Evolutionary conservation across 2,888 invertebrate species (phyloP).

Genomic region (Holacanthella duospinosa): DNA sequence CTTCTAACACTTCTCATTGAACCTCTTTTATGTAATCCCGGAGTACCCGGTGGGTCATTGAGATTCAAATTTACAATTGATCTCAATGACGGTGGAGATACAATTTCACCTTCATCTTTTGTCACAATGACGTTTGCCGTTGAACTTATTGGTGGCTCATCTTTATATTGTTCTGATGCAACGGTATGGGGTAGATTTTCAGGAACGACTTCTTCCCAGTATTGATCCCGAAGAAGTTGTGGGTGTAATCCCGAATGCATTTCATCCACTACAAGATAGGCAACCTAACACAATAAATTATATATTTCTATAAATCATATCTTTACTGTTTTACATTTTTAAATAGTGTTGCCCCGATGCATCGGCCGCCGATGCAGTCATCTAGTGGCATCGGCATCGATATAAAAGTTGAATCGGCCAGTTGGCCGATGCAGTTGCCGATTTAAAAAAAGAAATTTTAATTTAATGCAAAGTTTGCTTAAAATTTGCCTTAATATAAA

Average conservation of each 20-base stretch:
- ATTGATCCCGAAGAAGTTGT: slow-evolving; percentile 73
- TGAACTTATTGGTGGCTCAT: slow-evolving; percentile 76
- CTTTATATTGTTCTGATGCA: slow-evolving; percentile 67
- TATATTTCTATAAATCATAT: not conserved
- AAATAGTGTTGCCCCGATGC: too few species aligned
- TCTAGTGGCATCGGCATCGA: too few species aligned
- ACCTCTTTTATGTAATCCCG: not conserved
- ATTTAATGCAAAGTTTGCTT: too few species aligned
- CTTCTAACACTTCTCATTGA: not conserved
- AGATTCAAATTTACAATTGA: not conserved
- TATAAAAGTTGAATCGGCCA: too few species aligned
- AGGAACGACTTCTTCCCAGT: slow-evolving; percentile 83
- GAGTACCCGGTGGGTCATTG: not conserved
- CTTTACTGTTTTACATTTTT: too few species aligned
- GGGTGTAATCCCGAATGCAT: slow-evolving; percentile 82
- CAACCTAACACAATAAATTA: slow-evolving; percentile 56
- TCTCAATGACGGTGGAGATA: slow-evolving; percentile 25
- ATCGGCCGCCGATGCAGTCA: too few species aligned
- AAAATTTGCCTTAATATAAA: too few species aligned
- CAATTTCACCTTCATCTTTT: slow-evolving; percentile 47
- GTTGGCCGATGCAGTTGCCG: too few species aligned
- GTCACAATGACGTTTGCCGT: slow-evolving; percentile 72
- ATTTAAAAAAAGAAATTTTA: too few species aligned
- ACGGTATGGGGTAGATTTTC: slow-evolving; percentile 75
- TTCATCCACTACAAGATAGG: slow-evolving; percentile 86